Evolutionary conservation across 2,113 vertebrate genomes (phyloP).

Genomic region (Xiphias gladius): DNA sequence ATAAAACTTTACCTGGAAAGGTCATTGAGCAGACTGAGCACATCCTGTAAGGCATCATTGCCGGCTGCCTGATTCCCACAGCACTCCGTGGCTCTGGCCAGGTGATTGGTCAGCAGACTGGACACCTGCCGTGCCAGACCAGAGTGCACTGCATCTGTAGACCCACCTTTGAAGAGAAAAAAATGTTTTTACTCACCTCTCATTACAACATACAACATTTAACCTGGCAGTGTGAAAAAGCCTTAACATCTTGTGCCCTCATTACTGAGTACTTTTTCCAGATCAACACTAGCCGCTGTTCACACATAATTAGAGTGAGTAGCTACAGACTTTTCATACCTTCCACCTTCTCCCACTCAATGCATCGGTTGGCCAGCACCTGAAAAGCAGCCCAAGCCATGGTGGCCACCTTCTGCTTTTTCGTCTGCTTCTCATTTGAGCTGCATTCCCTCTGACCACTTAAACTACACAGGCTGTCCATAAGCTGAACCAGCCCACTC

Average conservation of each 20-base stretch:
- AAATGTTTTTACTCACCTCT: not conserved
- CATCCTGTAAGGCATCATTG: slow-evolving; percentile 96
- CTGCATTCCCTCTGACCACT: slow-evolving; percentile 95
- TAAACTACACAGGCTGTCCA: slow-evolving; percentile 95
- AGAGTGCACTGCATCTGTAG: slow-evolving; percentile 96
- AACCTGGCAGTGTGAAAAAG: not conserved
- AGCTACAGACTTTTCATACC: slow-evolving; percentile 78
- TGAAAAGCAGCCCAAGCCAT: slow-evolving; percentile 99
- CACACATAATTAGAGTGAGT: not conserved
- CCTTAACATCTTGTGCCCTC: not conserved
- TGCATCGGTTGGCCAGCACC: slow-evolving; percentile 97
- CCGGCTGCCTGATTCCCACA: slow-evolving; percentile 98
- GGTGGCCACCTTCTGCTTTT: slow-evolving; percentile 97
- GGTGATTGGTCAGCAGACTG: slow-evolving; percentile 96
- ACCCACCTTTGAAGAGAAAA: slow-evolving; percentile 86
- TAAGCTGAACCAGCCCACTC: slow-evolving; percentile 96
- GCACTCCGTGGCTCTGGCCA: slow-evolving; percentile 96
- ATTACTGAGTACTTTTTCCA: not conserved
- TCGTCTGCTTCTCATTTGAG: slow-evolving; percentile 97
- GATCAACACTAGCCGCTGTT: not conserved
- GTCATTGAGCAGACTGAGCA: slow-evolving; percentile 97
- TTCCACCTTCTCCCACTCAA: slow-evolving; percentile 99
- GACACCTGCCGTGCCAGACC: slow-evolving; percentile 97
- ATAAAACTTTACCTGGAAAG: slow-evolving; percentile 89
- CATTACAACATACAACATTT: slow-evolving; percentile 2